Evolutionary conservation across 2,113 vertebrate species (phyloP).

Genomic region (Setophaga coronata): DNA sequence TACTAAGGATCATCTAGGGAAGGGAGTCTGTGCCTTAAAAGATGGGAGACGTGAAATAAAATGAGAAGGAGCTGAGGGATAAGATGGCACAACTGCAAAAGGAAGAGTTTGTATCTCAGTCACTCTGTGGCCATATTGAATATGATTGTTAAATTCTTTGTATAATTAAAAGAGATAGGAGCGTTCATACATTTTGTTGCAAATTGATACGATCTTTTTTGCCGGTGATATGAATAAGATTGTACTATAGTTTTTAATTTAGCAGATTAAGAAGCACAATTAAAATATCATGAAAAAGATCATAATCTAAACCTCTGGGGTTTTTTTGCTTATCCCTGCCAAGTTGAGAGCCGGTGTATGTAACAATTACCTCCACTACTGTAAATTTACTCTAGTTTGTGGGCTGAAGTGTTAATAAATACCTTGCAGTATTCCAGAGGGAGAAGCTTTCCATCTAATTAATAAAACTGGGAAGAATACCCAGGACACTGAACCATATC

Average conservation of each 20-base stretch:
- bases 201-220: slow-evolving; percentile 76
- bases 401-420: slow-evolving; percentile 79
- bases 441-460: slow-evolving; percentile 79
- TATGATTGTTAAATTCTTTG: slow-evolving; percentile 60
- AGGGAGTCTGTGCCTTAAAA: neutral
- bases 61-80: neutral
- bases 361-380: slow-evolving; percentile 76
- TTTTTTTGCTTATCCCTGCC: slow-evolving; percentile 70
- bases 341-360: slow-evolving; percentile 67
- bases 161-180: slow-evolving; percentile 73
- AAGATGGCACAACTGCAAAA: neutral
- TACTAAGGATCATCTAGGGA: neutral
- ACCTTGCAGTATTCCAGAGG: slow-evolving; percentile 74
- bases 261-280: slow-evolving; percentile 82
- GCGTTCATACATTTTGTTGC: slow-evolving; percentile 69
- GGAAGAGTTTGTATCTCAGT: slow-evolving; percentile 14
- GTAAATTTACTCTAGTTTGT: slow-evolving; percentile 76
- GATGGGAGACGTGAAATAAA: neutral
- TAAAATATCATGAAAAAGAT: slow-evolving; percentile 83
- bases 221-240: slow-evolving; percentile 77
- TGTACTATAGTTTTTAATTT: slow-evolving; percentile 79
- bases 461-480: slow-evolving; percentile 80
- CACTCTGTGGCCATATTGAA: slow-evolving; percentile 44
- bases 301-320: slow-evolving; percentile 68
- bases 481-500: slow-evolving; percentile 74